Evolutionary conservation across 2,888 invertebrate genomes (phyloP).

Genomic region (Teleogryllus oceanicus): DNA sequence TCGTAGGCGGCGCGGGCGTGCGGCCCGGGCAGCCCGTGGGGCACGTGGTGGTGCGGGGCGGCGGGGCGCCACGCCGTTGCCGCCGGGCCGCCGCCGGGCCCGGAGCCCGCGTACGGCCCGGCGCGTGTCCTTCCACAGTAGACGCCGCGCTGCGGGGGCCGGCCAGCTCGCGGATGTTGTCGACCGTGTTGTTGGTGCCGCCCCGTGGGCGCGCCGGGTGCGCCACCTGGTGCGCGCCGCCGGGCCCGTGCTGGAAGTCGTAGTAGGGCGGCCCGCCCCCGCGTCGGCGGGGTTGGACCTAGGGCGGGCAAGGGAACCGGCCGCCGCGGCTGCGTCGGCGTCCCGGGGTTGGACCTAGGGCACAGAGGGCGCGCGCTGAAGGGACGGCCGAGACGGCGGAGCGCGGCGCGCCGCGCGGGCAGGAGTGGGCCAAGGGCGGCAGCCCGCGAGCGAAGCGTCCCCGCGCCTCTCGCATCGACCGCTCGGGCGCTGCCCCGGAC

Average conservation of each 20-base stretch:
- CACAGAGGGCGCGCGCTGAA: background rate
- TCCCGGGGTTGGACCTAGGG: conserved; percentile 84
- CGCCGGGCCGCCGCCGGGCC: conserved; percentile 30
- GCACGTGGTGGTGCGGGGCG: conserved; percentile 40
- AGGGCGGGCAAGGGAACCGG: no score
- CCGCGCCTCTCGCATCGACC: no score
- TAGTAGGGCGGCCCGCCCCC: conserved; percentile 52
- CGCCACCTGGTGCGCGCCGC: conserved; percentile 40
- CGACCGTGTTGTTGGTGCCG: conserved; percentile 70
- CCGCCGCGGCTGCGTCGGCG: conserved; percentile 83
- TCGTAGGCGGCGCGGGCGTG: conserved; percentile 45
- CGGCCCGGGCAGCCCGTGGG: conserved; percentile 31
- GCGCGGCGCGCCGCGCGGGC: background rate
- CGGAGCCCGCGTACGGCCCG: conserved; percentile 57
- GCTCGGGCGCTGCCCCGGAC: no score
- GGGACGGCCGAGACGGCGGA: background rate
- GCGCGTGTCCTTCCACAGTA: conserved; percentile 77
- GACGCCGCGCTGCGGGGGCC: conserved; percentile 77
- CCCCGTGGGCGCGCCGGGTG: conserved; percentile 43
- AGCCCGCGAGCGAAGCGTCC: no score
- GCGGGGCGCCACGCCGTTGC: conserved; percentile 32
- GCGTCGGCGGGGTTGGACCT: conserved; percentile 92
- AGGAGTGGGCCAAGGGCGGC: no score
- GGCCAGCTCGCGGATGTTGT: conserved; percentile 83
- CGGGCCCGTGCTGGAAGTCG: conserved; percentile 47